Conservation (phyloP, 2,888 invertebrate genomes). For the Acronicta alni region DNA sequence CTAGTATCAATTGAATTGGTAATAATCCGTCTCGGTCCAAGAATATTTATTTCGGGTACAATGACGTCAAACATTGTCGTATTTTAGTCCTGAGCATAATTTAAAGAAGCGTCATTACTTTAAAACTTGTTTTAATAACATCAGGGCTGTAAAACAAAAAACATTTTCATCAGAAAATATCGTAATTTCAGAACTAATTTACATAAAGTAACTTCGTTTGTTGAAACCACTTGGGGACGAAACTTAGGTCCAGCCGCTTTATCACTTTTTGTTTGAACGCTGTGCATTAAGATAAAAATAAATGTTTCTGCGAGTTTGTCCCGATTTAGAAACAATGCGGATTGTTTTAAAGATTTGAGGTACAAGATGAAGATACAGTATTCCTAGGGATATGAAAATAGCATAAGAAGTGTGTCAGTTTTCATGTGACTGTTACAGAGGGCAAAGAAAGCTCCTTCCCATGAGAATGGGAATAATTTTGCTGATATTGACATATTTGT, state of each 20-base stretch:
- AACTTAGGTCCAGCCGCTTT: constrained; percentile 56
- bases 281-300: constrained; percentile 41
- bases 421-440: constrained; percentile 3
- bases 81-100: constrained; percentile 1
- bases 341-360: background rate
- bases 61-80: constrained; percentile 19
- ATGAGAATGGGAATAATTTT: constrained; percentile 15
- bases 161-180: constrained; percentile 62
- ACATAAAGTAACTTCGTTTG: constrained; percentile 60
- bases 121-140: constrained; percentile 40
- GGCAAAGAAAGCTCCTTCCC: constrained; percentile 6
- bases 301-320: constrained; percentile 36
- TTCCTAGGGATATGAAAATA: constrained; percentile 7
- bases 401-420: constrained; percentile 8
- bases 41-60: background rate
- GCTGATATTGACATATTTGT: too few relatives aligned
- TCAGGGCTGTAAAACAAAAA: constrained; percentile 53
- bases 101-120: constrained; percentile 6
- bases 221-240: constrained; percentile 45
- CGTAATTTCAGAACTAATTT: constrained; percentile 64
- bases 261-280: constrained; percentile 55
- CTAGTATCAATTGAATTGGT: background rate
- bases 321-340: background rate
- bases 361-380: too few relatives aligned
- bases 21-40: too few relatives aligned